Conservation (phyloP, 1,140 invertebrate genomes). For the Drosophila novamexicana region DNA sequence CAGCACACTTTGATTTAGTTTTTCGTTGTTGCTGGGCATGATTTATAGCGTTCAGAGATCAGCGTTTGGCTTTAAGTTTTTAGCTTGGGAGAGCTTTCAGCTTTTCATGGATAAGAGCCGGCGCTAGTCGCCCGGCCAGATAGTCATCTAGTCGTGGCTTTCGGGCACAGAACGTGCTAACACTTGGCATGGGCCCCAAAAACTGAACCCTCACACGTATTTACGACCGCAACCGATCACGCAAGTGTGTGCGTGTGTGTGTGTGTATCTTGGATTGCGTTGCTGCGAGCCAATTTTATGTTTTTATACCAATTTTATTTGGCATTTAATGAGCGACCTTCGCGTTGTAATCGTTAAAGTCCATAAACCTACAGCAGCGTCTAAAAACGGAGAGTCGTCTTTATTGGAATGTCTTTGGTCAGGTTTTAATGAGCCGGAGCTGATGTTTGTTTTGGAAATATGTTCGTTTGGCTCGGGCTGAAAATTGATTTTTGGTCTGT, state of each 20-base stretch:
- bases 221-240: constrained; percentile 60
- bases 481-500: constrained; percentile 29
- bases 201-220: constrained; percentile 13
- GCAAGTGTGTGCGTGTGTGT: constrained; percentile 59
- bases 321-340: constrained; percentile 81
- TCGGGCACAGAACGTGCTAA: constrained; percentile 70
- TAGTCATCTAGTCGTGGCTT: constrained; percentile 35
- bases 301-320: constrained; percentile 82
- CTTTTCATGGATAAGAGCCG: constrained; percentile 15
- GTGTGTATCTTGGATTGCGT: neutral
- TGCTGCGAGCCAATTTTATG: constrained; percentile 68
- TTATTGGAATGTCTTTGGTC: constrained; percentile 65
- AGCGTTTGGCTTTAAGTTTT: constrained; percentile 41
- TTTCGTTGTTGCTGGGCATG: constrained; percentile 49
- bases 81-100: constrained; percentile 37
- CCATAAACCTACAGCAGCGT: constrained; percentile 76
- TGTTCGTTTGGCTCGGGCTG: neutral
- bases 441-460: constrained; percentile 60
- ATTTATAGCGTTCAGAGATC: constrained; percentile 65
- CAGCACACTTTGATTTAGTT: constrained; percentile 69
- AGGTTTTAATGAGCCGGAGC: constrained; percentile 72
- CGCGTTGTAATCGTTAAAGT: constrained; percentile 69
- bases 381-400: constrained; percentile 6
- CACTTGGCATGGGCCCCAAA: constrained; percentile 43
- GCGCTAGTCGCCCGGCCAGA: constrained; percentile 47